These are phyloP conservation scores for Struthio camelus DNA, from an alignment of 2,113 vertebrate genomes.

Conservation along the genomic window DNA sequence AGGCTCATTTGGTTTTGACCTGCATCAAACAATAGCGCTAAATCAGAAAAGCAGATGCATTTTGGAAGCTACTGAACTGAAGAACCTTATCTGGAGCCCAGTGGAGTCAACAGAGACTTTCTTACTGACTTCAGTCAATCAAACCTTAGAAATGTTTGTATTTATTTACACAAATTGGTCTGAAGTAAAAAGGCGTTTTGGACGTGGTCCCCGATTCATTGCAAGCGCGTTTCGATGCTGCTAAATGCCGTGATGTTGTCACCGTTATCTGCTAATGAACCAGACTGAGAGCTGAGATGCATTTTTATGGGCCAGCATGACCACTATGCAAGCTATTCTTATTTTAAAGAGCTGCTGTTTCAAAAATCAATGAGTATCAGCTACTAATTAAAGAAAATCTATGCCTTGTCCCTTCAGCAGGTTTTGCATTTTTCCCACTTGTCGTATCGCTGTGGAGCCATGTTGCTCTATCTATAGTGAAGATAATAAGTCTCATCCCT, in stretches of 20 bases:
- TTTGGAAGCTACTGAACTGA: slow-evolving; percentile 57
- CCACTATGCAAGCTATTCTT: not conserved
- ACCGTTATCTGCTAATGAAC: not conserved
- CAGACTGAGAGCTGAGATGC: not conserved
- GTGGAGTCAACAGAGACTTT: slow-evolving; percentile 52
- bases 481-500: not conserved
- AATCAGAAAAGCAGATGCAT: slow-evolving; percentile 61
- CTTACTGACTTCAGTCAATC: slow-evolving; percentile 46
- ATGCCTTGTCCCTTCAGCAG: slow-evolving; percentile 46
- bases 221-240: not conserved
- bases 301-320: not conserved
- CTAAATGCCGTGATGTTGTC: not conserved
- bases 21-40: slow-evolving; percentile 65
- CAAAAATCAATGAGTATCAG: slow-evolving; percentile 65
- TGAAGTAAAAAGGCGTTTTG: not conserved
- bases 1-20: slow-evolving; percentile 54
- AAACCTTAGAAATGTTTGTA: not conserved
- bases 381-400: slow-evolving; percentile 65
- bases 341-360: slow-evolving; percentile 25
- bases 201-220: not conserved
- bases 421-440: not conserved
- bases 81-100: slow-evolving; percentile 61
- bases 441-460: not conserved
- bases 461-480: not conserved
- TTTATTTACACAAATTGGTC: slow-evolving; percentile 42